These are phyloP conservation scores for Bombycilla garrulus DNA, from an alignment of 2,113 vertebrate genomes.

Conservation along the genomic window DNA sequence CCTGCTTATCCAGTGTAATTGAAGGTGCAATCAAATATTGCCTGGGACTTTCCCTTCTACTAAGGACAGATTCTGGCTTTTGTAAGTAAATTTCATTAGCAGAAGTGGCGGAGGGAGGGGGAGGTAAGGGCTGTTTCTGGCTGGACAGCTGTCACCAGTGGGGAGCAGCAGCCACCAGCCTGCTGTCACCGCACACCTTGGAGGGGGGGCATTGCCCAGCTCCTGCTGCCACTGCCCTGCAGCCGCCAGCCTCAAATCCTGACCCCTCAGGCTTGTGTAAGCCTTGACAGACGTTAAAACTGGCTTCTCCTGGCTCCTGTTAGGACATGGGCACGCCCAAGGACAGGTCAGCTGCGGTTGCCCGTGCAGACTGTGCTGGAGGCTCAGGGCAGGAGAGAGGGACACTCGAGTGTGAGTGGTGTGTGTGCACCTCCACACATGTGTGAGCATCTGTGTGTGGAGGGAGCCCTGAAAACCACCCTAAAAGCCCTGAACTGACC, in stretches of 20 bases:
- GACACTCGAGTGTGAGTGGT: rapidly evolving
- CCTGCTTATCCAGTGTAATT: not conserved
- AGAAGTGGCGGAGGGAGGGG: not conserved
- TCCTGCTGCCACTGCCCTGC: not conserved
- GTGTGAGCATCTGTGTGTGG: not conserved
- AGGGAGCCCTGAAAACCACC: not conserved
- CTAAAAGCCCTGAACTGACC: not conserved
- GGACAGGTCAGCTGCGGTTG: not conserved
- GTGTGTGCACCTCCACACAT: rapidly evolving
- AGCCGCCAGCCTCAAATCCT: not conserved
- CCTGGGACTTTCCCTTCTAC: not conserved
- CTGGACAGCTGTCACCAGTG: not conserved
- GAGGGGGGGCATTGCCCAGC: not conserved
- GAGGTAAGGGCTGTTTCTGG: not conserved
- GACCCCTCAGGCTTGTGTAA: not conserved
- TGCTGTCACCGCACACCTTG: not conserved
- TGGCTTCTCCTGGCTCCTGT: not conserved
- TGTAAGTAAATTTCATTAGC: not conserved
- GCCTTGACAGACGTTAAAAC: rapidly evolving
- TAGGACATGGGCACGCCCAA: not conserved
- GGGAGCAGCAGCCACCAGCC: not conserved
- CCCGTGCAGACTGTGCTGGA: rapidly evolving
- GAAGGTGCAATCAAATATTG: not conserved
- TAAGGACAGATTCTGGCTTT: not conserved
- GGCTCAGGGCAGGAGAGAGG: not conserved